phyloP scores from a whole-genome alignment of 2,113 vertebrate genomes.

The Ovis canadensis region DNA sequence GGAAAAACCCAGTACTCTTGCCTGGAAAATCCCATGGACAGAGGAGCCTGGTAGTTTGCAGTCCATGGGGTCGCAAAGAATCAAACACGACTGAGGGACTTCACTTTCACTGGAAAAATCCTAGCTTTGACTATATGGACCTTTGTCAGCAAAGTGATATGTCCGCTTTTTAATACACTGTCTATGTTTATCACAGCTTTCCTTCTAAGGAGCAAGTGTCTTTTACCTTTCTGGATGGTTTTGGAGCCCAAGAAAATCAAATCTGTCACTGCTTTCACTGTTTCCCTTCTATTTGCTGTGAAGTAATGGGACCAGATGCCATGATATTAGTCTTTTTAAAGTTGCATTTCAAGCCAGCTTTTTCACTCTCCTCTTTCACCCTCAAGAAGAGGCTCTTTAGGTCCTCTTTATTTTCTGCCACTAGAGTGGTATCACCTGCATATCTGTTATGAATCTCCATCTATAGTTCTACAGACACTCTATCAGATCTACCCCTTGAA shows the following conservation, averaged over 20 bases:
- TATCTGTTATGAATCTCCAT: not conserved
- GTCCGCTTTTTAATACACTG: not conserved
- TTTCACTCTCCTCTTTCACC: not conserved
- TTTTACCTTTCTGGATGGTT: not conserved
- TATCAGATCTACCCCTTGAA: not conserved
- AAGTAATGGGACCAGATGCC: not conserved
- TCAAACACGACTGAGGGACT: too few species aligned
- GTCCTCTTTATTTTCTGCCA: not conserved
- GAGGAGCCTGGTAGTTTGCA: too few species aligned
- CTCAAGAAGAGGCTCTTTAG: not conserved
- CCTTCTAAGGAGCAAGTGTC: not conserved
- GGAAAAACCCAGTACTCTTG: too few species aligned
- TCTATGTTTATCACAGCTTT: not conserved
- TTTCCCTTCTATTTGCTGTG: not conserved
- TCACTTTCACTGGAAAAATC: not conserved
- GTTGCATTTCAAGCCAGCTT: not conserved
- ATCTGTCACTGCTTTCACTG: not conserved
- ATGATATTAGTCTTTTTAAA: not conserved
- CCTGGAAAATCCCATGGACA: too few species aligned
- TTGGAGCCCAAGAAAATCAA: not conserved
- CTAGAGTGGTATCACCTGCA: not conserved
- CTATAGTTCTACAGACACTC: not conserved
- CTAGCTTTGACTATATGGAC: not conserved
- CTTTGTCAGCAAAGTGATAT: not conserved
- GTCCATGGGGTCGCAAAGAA: too few species aligned